Conservation (phyloP, 2,888 invertebrate genomes). For the Mayetiola destructor region DNA sequence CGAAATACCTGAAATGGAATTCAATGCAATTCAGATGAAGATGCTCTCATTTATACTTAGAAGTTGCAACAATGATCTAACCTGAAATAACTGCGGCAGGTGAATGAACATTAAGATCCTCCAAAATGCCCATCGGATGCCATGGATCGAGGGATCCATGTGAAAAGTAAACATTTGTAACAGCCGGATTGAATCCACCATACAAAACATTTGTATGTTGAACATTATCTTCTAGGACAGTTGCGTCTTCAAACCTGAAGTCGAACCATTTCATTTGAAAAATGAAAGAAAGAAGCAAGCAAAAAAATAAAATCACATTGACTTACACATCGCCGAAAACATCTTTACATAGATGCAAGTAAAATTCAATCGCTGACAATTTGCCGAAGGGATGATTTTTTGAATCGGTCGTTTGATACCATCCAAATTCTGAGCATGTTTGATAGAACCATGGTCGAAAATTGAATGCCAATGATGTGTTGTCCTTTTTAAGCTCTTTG, state of each 20-base stretch:
- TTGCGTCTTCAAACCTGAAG: constrained; percentile 1
- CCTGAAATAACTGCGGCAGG: constrained; percentile 23
- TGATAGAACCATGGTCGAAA: constrained; percentile 64
- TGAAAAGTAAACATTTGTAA: constrained; percentile 38
- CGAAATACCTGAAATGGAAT: constrained; percentile 20
- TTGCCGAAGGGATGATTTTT: constrained; percentile 40
- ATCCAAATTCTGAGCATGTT: constrained; percentile 76
- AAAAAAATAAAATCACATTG: not conserved
- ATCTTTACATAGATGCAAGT: constrained; percentile 18
- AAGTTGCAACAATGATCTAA: too few relatives aligned
- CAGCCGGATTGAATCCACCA: constrained; percentile 35
- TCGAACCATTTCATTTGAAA: too few relatives aligned
- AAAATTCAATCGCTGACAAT: constrained; percentile 27
- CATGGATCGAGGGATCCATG: constrained; percentile 44
- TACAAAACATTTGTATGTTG: constrained; percentile 36
- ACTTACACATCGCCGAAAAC: constrained; percentile 11
- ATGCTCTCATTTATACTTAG: not conserved
- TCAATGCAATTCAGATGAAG: not conserved
- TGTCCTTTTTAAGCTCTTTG: not conserved
- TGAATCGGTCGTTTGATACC: constrained; percentile 58
- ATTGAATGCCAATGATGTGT: not conserved
- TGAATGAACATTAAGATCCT: constrained; percentile 21
- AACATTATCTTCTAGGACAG: not conserved
- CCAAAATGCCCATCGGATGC: constrained; percentile 38
- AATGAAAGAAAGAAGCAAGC: too few relatives aligned